Percentiles rank a stretch among this genome's conserved stretches.
Conservation (phyloP, 2,113 vertebrate genomes). For the Haemorhous mexicanus region DNA sequence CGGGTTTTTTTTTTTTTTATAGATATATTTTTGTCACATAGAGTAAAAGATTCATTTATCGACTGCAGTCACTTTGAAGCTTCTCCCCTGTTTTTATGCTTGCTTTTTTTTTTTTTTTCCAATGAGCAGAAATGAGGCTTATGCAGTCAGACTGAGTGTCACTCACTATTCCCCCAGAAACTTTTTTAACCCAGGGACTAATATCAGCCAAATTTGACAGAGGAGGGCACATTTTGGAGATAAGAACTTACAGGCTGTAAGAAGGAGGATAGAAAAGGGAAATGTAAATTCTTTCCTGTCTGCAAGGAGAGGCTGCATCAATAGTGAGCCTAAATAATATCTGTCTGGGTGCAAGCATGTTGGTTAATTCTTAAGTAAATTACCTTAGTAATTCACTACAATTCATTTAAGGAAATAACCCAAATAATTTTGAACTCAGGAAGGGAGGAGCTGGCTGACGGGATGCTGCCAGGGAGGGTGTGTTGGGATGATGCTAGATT, state of each 20-base stretch:
- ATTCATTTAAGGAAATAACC: background rate
- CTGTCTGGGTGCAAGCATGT: background rate
- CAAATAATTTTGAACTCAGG: background rate
- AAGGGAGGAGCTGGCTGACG: background rate
- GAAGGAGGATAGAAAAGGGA: background rate
- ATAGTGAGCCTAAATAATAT: fast-evolving
- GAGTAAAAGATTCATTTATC: background rate
- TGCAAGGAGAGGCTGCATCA: background rate
- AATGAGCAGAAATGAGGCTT: background rate
- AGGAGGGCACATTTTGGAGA: background rate
- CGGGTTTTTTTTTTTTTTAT: background rate
- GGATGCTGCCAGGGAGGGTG: background rate
- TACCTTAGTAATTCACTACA: background rate
- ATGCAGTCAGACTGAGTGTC: background rate
- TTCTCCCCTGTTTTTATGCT: background rate
- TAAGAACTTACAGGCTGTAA: background rate
- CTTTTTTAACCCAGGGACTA: background rate
- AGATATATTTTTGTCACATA: background rate
- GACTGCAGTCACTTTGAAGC: background rate
- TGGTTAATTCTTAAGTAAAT: fast-evolving
- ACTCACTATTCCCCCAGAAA: background rate
- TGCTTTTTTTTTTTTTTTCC: background rate
- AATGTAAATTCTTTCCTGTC: background rate
- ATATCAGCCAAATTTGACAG: background rate
- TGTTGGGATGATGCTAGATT: background rate